Evolutionary conservation across 2,888 invertebrate species (phyloP).

Genomic region (Andrena minutula): DNA sequence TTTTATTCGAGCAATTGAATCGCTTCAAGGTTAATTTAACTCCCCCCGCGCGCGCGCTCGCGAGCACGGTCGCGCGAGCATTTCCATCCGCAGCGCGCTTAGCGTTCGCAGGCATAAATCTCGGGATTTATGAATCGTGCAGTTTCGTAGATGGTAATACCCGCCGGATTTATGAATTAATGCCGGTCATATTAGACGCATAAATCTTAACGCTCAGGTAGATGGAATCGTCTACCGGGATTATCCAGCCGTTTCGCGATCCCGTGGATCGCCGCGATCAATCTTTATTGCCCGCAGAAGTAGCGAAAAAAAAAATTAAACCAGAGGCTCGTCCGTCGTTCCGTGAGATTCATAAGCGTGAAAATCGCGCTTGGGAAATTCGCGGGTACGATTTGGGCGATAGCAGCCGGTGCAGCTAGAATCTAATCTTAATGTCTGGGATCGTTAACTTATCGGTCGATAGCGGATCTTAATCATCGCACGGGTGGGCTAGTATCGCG

Average conservation of each 20-base stretch:
- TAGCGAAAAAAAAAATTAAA: neutral
- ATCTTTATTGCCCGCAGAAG: constrained; percentile 47
- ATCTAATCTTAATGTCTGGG: constrained; percentile 25
- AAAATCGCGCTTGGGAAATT: neutral
- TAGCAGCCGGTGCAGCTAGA: constrained; percentile 7
- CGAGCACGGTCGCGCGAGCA: constrained; percentile 30
- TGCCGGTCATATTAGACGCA: constrained; percentile 71
- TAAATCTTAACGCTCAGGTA: constrained; percentile 68
- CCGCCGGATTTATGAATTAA: constrained; percentile 72
- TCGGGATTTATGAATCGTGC: constrained; percentile 70
- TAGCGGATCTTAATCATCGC: constrained; percentile 41
- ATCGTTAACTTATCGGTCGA: constrained; percentile 29
- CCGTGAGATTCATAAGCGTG: neutral
- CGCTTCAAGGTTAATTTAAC: constrained; percentile 55
- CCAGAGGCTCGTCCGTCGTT: neutral
- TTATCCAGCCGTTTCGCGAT: constrained; percentile 54
- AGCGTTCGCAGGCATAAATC: constrained; percentile 65
- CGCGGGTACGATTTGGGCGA: neutral
- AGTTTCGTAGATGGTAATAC: constrained; percentile 71
- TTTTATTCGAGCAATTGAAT: constrained; percentile 54
- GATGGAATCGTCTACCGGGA: constrained; percentile 65
- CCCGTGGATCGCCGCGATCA: constrained; percentile 48
- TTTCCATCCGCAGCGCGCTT: constrained; percentile 54
- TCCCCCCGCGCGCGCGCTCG: constrained; percentile 11
- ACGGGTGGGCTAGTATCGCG: neutral